Base-by-base conservation (phyloP, 1,140 invertebrate species). In the Ostrea edulis region DNA sequence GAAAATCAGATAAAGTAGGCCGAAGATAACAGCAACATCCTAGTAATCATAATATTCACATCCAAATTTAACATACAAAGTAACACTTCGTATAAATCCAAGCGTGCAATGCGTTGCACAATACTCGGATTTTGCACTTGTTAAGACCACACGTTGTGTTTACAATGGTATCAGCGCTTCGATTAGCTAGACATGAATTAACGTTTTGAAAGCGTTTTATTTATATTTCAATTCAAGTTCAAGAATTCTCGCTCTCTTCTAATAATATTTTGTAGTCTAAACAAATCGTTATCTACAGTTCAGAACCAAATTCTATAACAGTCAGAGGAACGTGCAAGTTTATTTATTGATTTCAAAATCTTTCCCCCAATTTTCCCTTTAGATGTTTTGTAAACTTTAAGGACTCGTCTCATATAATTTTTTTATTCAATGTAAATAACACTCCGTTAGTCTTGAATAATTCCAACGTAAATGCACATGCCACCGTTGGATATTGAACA, bases 61-160 rank as follows among this genome's bases (percentile, higher is more conserved):
- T 35, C 22, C 11, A 25, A 14, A 22, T 29, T 5, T 14, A 35
- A 11, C 9, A 25, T 14, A 77, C 25, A 29, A 77, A 62, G 58
- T 20, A 62, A n/a, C 58, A 62, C n/a, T 62, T 20, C n/a, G 35
- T 62, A 62, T 77, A 25, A 44, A 77, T 77, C 29, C 7, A 77
- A 77, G 35, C 68, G 68, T 77, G 68, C 68, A 77, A 77, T 77
- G 25, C 29, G 22, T 77, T 77, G 25, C 68, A 25, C 68, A 77
- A 77, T 25, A 29, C 68, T 25, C 25, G n/a, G 58, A 77, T 77
- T 71, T 71, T 77, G 22, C 68, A 77, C 22, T 77, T 11, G 25
- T 35, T 29, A 22, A 77, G 68, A 77, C 68, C 68, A 77, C 68
- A 77, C 68, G 68, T 25, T 77, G 29, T 77, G 68, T 77, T 77